Conservation (phyloP, 2,888 invertebrate genomes). For the Mythimna impura region DNA sequence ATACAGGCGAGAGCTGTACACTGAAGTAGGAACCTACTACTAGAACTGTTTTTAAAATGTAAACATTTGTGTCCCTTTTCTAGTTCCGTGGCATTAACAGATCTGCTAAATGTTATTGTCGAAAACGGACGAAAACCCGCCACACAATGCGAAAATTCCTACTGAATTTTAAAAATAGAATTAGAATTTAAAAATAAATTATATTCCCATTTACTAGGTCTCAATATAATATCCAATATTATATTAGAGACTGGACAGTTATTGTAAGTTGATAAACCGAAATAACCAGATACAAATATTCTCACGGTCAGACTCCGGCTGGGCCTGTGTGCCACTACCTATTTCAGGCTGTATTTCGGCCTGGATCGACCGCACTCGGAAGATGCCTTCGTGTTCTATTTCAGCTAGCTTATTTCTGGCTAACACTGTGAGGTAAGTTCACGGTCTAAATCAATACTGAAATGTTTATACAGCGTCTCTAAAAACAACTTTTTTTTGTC, state of each 20-base stretch:
- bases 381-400: slow-evolving; percentile 43
- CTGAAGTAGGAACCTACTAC: not conserved
- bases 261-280: slow-evolving; percentile 40
- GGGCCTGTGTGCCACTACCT: slow-evolving; percentile 2
- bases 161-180: too few species aligned
- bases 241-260: slow-evolving; percentile 8
- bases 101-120: not conserved
- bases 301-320: slow-evolving; percentile 33
- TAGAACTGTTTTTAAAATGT: not conserved
- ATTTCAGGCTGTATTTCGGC: slow-evolving; percentile 5
- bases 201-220: slow-evolving; percentile 3
- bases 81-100: not conserved
- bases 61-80: not conserved
- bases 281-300: slow-evolving; percentile 42
- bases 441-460: slow-evolving; percentile 49
- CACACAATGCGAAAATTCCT: not conserved
- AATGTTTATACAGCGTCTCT: slow-evolving; percentile 2
- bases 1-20: too few species aligned
- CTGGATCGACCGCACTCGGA: not conserved
- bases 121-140: too few species aligned
- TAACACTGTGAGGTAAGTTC: slow-evolving; percentile 31
- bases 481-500: not conserved
- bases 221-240: slow-evolving; percentile 5
- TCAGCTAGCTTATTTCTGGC: slow-evolving; percentile 40
- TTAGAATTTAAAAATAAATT: not conserved